Conservation (phyloP, 2,797 vertebrate species). For the Falco novaeseelandiae region DNA sequence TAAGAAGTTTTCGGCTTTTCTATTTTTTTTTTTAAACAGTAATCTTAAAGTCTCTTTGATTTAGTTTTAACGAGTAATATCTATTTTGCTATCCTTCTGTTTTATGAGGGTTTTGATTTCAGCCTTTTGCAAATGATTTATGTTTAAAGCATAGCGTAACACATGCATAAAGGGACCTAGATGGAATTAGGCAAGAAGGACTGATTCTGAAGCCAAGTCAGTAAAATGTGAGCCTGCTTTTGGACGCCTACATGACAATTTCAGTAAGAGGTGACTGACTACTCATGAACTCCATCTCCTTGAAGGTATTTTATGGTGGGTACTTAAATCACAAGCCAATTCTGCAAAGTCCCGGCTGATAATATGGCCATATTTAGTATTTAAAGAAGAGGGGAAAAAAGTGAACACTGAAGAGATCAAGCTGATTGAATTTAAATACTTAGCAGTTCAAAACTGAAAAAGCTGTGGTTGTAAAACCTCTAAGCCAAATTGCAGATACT, state of each 20-base stretch:
- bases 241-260: not conserved
- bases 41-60: not conserved
- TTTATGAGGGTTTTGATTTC: not conserved
- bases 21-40: not conserved
- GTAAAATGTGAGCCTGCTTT: constrained; percentile 9
- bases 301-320: not conserved
- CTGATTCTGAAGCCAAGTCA: not conserved
- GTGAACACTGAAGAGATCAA: accelerated
- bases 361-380: accelerated
- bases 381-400: not conserved
- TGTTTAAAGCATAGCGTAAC: not conserved
- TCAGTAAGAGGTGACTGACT: not conserved
- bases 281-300: not conserved
- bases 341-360: not conserved
- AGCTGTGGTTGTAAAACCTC: not conserved
- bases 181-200: not conserved
- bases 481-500: not conserved
- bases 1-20: not conserved
- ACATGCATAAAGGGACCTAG: not conserved
- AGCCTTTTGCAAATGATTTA: not conserved
- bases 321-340: not conserved
- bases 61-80: not conserved
- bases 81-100: not conserved
- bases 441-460: not conserved
- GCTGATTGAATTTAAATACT: not conserved